Evolutionary conservation across 2,797 vertebrate species (phyloP).

Genomic region (Choloepus didactylus): DNA sequence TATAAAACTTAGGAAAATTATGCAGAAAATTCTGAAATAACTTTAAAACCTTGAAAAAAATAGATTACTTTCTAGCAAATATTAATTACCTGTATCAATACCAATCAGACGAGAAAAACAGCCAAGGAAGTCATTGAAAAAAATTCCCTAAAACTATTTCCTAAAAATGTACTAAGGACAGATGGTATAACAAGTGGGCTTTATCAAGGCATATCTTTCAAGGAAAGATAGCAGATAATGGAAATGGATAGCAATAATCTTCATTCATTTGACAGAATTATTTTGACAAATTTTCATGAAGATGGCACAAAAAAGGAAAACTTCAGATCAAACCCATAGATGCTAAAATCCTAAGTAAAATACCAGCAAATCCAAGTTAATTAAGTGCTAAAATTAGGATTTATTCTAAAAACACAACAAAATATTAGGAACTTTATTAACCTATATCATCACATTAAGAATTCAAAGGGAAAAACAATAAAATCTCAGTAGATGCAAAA

Average conservation of each 20-base stretch:
- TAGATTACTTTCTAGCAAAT: neutral
- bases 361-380: slow-evolving; percentile 14
- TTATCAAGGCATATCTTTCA: neutral
- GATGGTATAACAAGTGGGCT: neutral
- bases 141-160: neutral
- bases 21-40: neutral
- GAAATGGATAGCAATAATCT: neutral
- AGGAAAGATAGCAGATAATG: neutral
- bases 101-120: neutral
- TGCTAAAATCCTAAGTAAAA: slow-evolving; percentile 37
- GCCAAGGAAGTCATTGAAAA: neutral
- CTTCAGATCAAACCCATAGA: neutral
- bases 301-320: neutral
- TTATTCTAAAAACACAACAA: neutral
- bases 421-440: neutral
- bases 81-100: neutral
- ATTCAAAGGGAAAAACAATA: slow-evolving; percentile 32
- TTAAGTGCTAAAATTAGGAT: neutral
- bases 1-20: neutral
- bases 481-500: neutral
- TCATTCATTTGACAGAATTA: neutral
- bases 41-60: neutral
- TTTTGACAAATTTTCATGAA: neutral
- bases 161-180: neutral
- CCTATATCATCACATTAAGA: neutral